Base-by-base conservation (phyloP, 1,140 invertebrate genomes). In the Drosophila kepulauana region DNA sequence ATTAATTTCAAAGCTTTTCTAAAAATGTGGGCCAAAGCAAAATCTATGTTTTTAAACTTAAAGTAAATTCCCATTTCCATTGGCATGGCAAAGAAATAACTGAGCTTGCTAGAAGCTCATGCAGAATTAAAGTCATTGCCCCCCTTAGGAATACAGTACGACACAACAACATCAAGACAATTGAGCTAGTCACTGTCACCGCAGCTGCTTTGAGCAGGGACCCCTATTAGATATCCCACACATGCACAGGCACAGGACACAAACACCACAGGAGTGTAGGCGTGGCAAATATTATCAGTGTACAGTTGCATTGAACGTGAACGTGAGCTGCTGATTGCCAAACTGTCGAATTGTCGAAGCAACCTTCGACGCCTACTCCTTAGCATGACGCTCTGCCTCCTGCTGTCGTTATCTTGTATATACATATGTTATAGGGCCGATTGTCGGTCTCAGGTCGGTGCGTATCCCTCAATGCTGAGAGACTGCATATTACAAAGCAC, bases 261-360 rank as follows among this genome's bases (percentile, higher is more conserved):
- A 43, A 16, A 15, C 28, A 59, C 58, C 54, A 38, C 68, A 48
- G 41, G 57, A 48, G 30, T 41, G 7, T 16, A 46, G 59, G 64
- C 57, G 72, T 82, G 72, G 72, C 66, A 78, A 82, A 78, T 84
- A 87, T 88, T 87, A 88, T 88, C 84, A 80, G 69, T 69, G 77
- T 78, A 75, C 75, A 63, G 73, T 78, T 84, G 80, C 85, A 78
- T 69, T 71, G 65, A 64, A 59, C 54, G 56, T 68, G 64, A 59
- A 59, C 54, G 56, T 68, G 64, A 59, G 81, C 67, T 56, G 63
- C 38, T 58, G 59, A 66, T 66, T 72, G 74, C 80, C 84, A 75
- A 66, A 20, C 62, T 61, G 35, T 11, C 57, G 43, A 45, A 52
- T 52, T 61, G 35, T 11, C 57, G 43, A 45, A 52, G 43, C 76